Evolutionary conservation across 1,140 invertebrate species (phyloP), one percentile per base, ranked within the genome.

Genomic region (Calephelis nemesis): DNA sequence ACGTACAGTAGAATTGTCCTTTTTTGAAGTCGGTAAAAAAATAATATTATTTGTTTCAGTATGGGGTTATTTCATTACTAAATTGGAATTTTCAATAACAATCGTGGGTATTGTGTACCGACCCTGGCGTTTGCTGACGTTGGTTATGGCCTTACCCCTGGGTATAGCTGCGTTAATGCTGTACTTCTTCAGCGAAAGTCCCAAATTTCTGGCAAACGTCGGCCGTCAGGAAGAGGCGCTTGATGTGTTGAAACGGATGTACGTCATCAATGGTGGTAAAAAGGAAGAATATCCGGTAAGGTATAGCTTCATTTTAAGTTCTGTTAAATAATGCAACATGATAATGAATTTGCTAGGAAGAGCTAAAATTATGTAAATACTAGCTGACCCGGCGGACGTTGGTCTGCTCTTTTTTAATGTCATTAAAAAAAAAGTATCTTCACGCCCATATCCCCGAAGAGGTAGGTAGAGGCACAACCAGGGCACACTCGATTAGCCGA

Each of bases 111-210:
- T 93, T 86, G 65, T 87, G 68, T 78, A 93, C 89, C 77, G 93
- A 82, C 94, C 93, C 12, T 96, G 96, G 96, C 89, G 95, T 13
- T 87, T 96, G 4, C 95, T 95, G 78, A 84, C 96, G 1, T 82
- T 94, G 0, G 68, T 95, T 0, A 95, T 94, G 82, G 92, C 94
- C 3, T 63, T 95, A 6, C 95, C 95, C 0, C 91, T 93, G 72
- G 91, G 96, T 0, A 64, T 94, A 0, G 94, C 93, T 0, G 94
- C 93, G 1, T 63, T 94, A 3, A 75, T 93, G 11, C 87, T 96
- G 30, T 85, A 92, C 15, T 92, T 92, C 52, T 94, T 95, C 74
- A 94, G 94, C 0, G 95, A 96, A 78, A 96, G 95, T 79, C 95
- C 96, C 3, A 95, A 95, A 76, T 96, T 94, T 81, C 85, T 95